Base-by-base conservation (phyloP, 1,140 invertebrate genomes). In the Lepidurus apus region DNA sequence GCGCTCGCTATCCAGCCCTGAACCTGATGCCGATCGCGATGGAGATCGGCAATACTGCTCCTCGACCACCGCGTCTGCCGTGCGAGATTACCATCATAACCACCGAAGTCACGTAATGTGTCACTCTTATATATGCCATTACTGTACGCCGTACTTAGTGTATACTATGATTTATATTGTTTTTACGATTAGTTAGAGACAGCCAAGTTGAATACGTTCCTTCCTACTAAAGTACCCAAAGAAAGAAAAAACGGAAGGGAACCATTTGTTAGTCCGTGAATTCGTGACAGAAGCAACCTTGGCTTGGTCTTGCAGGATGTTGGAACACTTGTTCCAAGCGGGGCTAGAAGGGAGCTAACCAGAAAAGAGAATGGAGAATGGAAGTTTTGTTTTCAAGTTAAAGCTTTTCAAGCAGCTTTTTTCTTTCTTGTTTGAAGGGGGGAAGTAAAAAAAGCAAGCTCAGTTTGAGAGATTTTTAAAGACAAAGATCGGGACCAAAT, bases 21-120 rank as follows among this genome's bases (percentile, higher is more conserved):
- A 79, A 42, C 74, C 78, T 34, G 78, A 79, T 26, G 74, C 44
- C 13, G 78, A 77, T 44, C 75, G 43, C 7, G 75, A 77, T 47
- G 24, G 75, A 43, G 92, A 93, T 82, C 88, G 90, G 83, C 91
- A 93, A 82, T 91, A 91, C 82, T 93, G 92, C 84, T 93, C 91
- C 21, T 93, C 91, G 65, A 93, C 92, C 0, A 93, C 92, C 24
- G 73, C 78, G 17, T 43, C 53, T 65, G 53, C 53, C 21, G 53
- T 65, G 21, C 53, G 53, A 17, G 53, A 65, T 65, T 65, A 65
- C 21, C 53, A 65, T 21, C 53, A 65, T 17, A 65, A 65, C 53
- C 53, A 65, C 21, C 53, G 53, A 17, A 65, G 13, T 65, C 53
- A 65, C 6, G 53, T 65, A 65, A n/a, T 65, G 17, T 1, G 13